Percentiles rank a stretch among this genome's conserved stretches.
phyloP scores from a whole-genome alignment of 1,140 invertebrate species.

The Zaprionus taronus region DNA sequence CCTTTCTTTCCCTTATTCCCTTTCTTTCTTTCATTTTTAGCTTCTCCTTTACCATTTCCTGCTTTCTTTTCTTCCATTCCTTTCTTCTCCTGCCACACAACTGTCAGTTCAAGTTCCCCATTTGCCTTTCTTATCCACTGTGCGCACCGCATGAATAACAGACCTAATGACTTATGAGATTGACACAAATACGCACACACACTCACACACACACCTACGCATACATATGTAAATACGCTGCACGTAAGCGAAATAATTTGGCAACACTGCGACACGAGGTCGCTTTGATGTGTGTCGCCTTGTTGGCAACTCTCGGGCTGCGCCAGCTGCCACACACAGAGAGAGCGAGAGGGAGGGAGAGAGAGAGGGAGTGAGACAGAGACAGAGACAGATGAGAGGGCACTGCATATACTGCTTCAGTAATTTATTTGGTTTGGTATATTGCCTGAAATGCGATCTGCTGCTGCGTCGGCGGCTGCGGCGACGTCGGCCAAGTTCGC shows the following conservation, averaged over 20 bases:
- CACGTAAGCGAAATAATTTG: constrained; percentile 24
- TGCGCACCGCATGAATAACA: constrained; percentile 25
- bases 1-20: too few relatives aligned
- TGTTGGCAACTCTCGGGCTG: constrained; percentile 3
- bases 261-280: constrained; percentile 11
- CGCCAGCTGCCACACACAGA: background rate
- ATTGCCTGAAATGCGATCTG: constrained; percentile 28
- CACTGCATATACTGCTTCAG: constrained; percentile 4
- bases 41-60: too few relatives aligned
- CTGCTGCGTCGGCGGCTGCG: background rate
- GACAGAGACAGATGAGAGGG: background rate
- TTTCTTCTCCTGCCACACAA: background rate
- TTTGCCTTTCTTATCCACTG: constrained; percentile 18
- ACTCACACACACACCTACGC: background rate
- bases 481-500: background rate
- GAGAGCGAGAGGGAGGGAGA: background rate
- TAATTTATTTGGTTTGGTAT: constrained; percentile 51
- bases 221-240: constrained; percentile 14
- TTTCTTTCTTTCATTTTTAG: background rate
- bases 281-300: constrained; percentile 31
- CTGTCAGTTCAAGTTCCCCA: background rate
- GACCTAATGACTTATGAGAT: constrained; percentile 33
- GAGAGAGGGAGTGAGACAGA: background rate
- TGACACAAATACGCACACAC: constrained; percentile 13
- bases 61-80: background rate